Evolutionary conservation across 1,140 invertebrate genomes (phyloP).

Genomic region (Brachionus angularis): DNA sequence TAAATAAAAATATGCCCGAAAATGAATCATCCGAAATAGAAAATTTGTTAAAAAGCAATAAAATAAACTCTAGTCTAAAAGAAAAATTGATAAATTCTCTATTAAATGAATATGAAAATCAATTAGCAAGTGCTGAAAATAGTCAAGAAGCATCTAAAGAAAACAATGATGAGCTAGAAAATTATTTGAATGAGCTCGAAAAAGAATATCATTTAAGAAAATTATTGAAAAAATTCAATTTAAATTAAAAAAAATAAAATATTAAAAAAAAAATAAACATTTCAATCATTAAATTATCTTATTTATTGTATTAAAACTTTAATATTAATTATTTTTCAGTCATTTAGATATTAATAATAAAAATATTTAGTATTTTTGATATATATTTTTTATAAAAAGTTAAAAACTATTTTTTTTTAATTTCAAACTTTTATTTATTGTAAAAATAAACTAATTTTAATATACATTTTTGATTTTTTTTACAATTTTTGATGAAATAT

Average conservation of each 20-base stretch:
- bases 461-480: too few species aligned
- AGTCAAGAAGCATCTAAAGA: background rate
- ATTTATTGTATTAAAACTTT: too few species aligned
- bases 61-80: conserved; percentile 1
- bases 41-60: conserved; percentile 27
- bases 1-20: background rate
- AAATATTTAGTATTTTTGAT: too few species aligned
- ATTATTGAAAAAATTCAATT: background rate
- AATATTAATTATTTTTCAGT: too few species aligned
- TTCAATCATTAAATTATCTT: too few species aligned
- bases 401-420: too few species aligned
- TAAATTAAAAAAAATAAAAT: background rate
- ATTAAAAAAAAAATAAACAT: too few species aligned
- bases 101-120: conserved; percentile 19
- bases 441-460: too few species aligned
- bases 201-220: conserved; percentile 37
- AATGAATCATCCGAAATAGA: conserved; percentile 16
- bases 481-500: too few species aligned
- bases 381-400: too few species aligned
- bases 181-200: conserved; percentile 10
- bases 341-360: too few species aligned
- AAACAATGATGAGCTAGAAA: background rate
- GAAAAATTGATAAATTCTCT: background rate
- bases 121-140: background rate
- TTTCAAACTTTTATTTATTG: too few species aligned